Evolutionary conservation across 2,888 invertebrate species (phyloP).

Genomic region (Lacanobia oleracea): DNA sequence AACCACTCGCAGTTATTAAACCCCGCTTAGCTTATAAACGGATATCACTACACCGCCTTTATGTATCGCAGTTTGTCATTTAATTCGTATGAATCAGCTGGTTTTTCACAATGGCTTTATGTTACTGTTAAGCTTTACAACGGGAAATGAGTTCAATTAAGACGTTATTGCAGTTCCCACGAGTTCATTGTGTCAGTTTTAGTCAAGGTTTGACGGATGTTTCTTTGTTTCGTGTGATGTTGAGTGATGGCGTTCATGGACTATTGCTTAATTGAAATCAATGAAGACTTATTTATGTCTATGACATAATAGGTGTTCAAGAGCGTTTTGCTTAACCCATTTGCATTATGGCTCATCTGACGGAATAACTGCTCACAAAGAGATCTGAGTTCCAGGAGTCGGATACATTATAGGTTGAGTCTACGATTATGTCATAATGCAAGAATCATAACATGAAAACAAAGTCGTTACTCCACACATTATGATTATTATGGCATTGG

Average conservation of each 20-base stretch:
- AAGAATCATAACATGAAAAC: slow-evolving; percentile 11
- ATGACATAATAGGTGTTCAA: not conserved
- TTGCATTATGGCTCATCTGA: not conserved
- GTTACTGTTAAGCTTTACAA: slow-evolving; percentile 53
- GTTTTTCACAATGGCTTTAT: slow-evolving; percentile 46
- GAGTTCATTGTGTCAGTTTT: slow-evolving; percentile 62
- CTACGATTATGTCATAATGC: not conserved
- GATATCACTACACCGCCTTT: slow-evolving; percentile 72
- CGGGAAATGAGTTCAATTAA: slow-evolving; percentile 63
- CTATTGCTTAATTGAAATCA: slow-evolving; percentile 34
- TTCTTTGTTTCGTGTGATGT: slow-evolving; percentile 46
- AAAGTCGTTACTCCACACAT: slow-evolving; percentile 10
- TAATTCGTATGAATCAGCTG: slow-evolving; percentile 60
- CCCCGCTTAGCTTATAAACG: slow-evolving; percentile 63
- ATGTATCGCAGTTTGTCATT: slow-evolving; percentile 63
- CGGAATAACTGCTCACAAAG: not conserved
- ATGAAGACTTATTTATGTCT: slow-evolving; percentile 8
- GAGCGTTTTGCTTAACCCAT: not conserved
- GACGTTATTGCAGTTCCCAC: slow-evolving; percentile 60
- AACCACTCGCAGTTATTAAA: slow-evolving; percentile 62
- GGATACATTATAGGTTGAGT: not conserved
- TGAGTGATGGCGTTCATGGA: slow-evolving; percentile 24
- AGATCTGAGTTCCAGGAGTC: too few relatives aligned
- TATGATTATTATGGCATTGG: slow-evolving; percentile 6
- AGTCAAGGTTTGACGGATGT: slow-evolving; percentile 43